A percentile compares a stretch with the other conserved stretches of the same genome.
phyloP scores from a whole-genome alignment of 2,113 vertebrate genomes.

The Chlorodrepanis virens region DNA sequence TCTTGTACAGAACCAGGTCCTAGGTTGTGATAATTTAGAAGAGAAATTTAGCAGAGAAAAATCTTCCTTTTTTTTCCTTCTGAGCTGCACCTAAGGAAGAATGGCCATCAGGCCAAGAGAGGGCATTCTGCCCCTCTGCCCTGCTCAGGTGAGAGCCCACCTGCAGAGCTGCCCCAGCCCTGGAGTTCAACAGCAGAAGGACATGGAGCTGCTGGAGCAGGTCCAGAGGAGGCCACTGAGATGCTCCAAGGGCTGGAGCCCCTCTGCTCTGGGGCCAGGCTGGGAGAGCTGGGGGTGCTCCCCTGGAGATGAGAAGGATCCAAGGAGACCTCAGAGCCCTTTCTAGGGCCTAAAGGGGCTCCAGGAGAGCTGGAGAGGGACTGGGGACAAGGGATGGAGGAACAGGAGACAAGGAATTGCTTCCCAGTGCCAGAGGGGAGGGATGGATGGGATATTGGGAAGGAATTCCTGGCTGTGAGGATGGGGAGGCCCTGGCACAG shows the following conservation, averaged over 20 bases:
- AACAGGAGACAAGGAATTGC: neutral
- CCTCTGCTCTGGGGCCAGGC: neutral
- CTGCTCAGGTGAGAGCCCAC: neutral
- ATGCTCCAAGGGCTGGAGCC: neutral
- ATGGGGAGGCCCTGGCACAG: rapidly evolving
- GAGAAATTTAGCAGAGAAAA: neutral
- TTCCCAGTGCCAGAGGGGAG: neutral
- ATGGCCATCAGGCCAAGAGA: too few species aligned
- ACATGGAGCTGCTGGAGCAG: rapidly evolving
- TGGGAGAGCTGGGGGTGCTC: neutral
- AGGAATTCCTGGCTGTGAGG: rapidly evolving
- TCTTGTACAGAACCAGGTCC: neutral
- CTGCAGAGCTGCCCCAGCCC: neutral
- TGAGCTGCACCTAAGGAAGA: neutral
- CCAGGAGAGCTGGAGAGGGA: neutral
- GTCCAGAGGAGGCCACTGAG: rapidly evolving
- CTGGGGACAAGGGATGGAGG: neutral
- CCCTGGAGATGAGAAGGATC: neutral
- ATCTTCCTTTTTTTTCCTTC: neutral
- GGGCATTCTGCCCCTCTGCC: neutral
- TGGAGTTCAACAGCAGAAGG: rapidly evolving
- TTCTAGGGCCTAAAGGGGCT: neutral
- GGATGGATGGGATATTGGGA: neutral
- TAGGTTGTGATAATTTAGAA: neutral
- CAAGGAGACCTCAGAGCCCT: neutral